A percentile compares a stretch with the other conserved stretches of the same genome.
phyloP scores from a whole-genome alignment of 35 echinoderm and acorn worm genomes.

The Lytechinus variegatus region DNA sequence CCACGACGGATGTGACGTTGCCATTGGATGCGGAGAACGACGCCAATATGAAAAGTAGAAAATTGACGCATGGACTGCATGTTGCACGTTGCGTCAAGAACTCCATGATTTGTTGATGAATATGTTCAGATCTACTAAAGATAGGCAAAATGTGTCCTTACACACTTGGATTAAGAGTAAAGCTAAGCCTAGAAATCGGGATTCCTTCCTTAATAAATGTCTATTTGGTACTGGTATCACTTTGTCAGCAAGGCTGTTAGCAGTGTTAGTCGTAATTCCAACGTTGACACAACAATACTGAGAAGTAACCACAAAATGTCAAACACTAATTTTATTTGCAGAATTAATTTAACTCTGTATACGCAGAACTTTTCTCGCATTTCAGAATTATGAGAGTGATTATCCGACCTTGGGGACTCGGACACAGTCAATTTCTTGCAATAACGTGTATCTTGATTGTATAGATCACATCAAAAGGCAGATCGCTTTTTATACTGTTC shows the following conservation, averaged over 20 bases:
- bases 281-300: too few species aligned
- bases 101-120: neutral
- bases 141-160: neutral
- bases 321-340: too few species aligned
- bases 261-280: too few species aligned
- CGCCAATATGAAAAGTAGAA: neutral
- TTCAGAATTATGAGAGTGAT: too few species aligned
- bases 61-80: neutral
- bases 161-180: neutral
- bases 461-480: neutral
- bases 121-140: neutral
- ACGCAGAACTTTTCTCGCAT: too few species aligned
- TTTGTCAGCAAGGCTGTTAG: too few species aligned
- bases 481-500: neutral
- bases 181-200: too few species aligned
- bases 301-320: too few species aligned
- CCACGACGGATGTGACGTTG: neutral
- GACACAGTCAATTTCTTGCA: neutral
- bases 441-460: neutral
- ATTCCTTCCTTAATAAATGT: too few species aligned
- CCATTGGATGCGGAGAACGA: neutral
- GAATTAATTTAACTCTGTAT: too few species aligned
- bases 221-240: too few species aligned
- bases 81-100: neutral
- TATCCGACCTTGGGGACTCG: too few species aligned